Percentiles rank a stretch among this genome's conserved stretches.
Conservation (phyloP, 2,113 vertebrate genomes). For the Vulpes ferrilata region DNA sequence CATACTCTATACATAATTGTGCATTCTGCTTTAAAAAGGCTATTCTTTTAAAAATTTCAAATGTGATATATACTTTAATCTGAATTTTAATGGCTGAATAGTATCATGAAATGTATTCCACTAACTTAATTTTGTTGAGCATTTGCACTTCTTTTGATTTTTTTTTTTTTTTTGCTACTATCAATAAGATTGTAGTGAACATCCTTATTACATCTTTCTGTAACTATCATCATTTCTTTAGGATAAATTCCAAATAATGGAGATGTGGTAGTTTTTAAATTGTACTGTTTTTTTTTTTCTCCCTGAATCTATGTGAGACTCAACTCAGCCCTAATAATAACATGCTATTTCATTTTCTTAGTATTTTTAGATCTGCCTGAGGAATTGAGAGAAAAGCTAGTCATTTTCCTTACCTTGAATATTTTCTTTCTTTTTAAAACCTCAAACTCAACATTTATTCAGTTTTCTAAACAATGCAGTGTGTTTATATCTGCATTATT, state of each 20-base stretch:
- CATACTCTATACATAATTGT: neutral
- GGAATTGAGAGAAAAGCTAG: slow-evolving; percentile 37
- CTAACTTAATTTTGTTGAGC: neutral
- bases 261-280: neutral
- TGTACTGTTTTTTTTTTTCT: neutral
- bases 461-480: neutral
- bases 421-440: slow-evolving; percentile 57
- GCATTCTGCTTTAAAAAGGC: neutral
- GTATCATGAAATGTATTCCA: neutral
- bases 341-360: neutral
- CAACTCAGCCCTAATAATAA: neutral
- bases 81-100: neutral
- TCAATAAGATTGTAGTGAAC: neutral
- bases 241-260: neutral
- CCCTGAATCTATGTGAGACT: neutral
- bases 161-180: neutral
- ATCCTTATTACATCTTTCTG: neutral
- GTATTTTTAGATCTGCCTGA: slow-evolving; percentile 53
- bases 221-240: slow-evolving; percentile 26
- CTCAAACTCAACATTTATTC: slow-evolving; percentile 2
- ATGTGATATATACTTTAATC: fast-evolving
- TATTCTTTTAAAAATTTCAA: neutral
- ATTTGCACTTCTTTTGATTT: neutral
- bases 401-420: slow-evolving; percentile 11
- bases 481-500: slow-evolving; percentile 58